Evolutionary conservation across 1,140 invertebrate genomes (phyloP), one percentile per base, ranked within the genome.

Genomic region (Acyrthosiphon pisum): DNA sequence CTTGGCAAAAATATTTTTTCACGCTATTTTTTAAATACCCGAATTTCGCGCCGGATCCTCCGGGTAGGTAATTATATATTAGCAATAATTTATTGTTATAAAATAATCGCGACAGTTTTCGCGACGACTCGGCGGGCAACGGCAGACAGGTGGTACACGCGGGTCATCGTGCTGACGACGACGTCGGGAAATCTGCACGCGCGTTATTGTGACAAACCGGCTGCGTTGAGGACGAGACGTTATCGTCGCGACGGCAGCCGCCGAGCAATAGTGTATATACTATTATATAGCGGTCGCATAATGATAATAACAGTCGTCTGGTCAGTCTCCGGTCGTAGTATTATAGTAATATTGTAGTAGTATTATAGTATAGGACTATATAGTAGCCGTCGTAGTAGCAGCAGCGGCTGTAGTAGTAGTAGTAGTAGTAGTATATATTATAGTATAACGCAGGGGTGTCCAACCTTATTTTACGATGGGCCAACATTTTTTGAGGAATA

Each of bases 111-210:
- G 30, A 68, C 60, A 14, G 60, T 68, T 68, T 68, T 68, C 11
- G 30, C 60, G 60, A 68, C 60, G 7, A n/a, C 9, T 11, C 26
- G 30, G 26, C 0, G 26, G 56, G 60, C 11, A 68, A 9, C n/a
- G 30, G 60, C n/a, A 76, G 30, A 83, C 37, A 83, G 81, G 14
- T 18, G 9, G 37, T 84, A 37, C 83, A 83, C 22, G 23, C 83
- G 88, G 88, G 88, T 56, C 88, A 90, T 90, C 88, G 88, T 90
- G 50, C 88, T 37, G 48, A 88, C 30, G 50, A 90, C 30, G 2
- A 41, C 35, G 50, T 48, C 84, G 87, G 48, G 7, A 89, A 89
- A 89, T 88, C 46, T 88, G 87, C 87, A 88, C n/a, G 87, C 87
- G 18, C 46, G 22, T 76, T 76, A 76, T 90, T 60, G 88, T 60